Conservation (phyloP, 2,888 invertebrate genomes). For the Mythimna pallens region DNA sequence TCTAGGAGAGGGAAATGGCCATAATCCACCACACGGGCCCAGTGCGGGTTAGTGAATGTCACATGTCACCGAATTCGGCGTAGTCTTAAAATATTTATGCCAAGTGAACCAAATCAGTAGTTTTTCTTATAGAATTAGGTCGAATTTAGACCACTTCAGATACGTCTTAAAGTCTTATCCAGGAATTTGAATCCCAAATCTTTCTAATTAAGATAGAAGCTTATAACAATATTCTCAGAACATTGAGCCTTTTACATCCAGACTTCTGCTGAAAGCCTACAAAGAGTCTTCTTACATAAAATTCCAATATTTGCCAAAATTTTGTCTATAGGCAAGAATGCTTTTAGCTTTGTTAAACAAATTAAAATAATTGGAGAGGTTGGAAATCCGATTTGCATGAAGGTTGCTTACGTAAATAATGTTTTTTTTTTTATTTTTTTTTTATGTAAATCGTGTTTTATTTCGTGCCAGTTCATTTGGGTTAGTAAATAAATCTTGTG, state of each 20-base stretch:
- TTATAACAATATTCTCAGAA: constrained; percentile 14
- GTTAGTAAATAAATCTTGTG: constrained; percentile 9
- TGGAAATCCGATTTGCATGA: constrained; percentile 19
- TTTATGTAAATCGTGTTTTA: neutral
- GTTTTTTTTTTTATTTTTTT: too few species aligned
- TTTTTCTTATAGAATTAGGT: neutral
- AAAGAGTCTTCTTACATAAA: constrained; percentile 9
- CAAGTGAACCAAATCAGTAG: neutral
- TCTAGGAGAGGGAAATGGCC: too few species aligned
- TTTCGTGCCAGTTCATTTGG: neutral
- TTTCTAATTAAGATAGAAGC: constrained; percentile 1
- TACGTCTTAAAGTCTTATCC: neutral
- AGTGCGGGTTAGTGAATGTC: too few species aligned
- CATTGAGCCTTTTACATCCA: constrained; percentile 1
- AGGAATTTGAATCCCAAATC: neutral
- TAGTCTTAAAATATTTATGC: too few species aligned
- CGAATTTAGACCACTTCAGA: constrained; percentile 1
- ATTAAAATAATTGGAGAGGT: constrained; percentile 6
- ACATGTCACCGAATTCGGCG: too few species aligned
- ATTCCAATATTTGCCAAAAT: constrained; percentile 14
- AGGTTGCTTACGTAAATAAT: constrained; percentile 16
- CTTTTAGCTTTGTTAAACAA: constrained; percentile 16
- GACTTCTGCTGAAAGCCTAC: constrained; percentile 5
- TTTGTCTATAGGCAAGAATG: neutral
- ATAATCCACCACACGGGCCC: too few species aligned